Conservation (phyloP, 2,888 invertebrate genomes). For the Philereme transversata region DNA sequence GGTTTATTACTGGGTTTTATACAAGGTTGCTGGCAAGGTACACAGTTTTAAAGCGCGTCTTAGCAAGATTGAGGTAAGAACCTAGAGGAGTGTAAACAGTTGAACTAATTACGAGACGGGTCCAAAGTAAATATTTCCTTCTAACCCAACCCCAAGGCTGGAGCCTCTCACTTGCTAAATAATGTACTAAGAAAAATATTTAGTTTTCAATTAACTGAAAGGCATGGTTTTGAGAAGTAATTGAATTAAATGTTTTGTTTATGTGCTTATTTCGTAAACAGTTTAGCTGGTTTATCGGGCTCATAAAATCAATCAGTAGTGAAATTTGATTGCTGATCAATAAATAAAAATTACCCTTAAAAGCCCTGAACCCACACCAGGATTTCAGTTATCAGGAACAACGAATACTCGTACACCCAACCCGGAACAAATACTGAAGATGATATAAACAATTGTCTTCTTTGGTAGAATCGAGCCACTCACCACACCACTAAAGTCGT, state of each 20-base stretch:
- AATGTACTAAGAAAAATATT: conserved; percentile 17
- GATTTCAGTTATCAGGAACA: too few species aligned
- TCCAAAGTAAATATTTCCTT: conserved; percentile 53
- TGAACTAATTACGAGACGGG: conserved; percentile 64
- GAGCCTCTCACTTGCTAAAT: conserved; percentile 15
- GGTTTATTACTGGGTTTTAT: conserved; percentile 10
- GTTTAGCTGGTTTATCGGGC: too few species aligned
- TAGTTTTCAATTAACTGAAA: conserved; percentile 13
- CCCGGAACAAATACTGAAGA: too few species aligned
- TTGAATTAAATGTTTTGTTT: neutral
- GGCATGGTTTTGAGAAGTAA: conserved; percentile 1
- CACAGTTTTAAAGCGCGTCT: conserved; percentile 34
- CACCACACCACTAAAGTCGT: too few species aligned
- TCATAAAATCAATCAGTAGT: too few species aligned
- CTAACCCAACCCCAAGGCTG: conserved; percentile 19
- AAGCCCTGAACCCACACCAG: too few species aligned
- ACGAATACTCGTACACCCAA: too few species aligned
- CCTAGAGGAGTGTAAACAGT: conserved; percentile 53
- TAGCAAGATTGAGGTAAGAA: conserved; percentile 32
- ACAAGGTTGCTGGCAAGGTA: conserved; percentile 20
- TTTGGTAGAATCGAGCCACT: too few species aligned
- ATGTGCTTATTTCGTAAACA: neutral
- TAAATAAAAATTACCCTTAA: too few species aligned
- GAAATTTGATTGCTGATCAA: too few species aligned
- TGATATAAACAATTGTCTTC: too few species aligned